A percentile compares a stretch with the other conserved stretches of the same genome.
These are phyloP conservation scores for Ifrita kowaldi DNA, from an alignment of 2,113 vertebrate species.

Conservation along the genomic window DNA sequence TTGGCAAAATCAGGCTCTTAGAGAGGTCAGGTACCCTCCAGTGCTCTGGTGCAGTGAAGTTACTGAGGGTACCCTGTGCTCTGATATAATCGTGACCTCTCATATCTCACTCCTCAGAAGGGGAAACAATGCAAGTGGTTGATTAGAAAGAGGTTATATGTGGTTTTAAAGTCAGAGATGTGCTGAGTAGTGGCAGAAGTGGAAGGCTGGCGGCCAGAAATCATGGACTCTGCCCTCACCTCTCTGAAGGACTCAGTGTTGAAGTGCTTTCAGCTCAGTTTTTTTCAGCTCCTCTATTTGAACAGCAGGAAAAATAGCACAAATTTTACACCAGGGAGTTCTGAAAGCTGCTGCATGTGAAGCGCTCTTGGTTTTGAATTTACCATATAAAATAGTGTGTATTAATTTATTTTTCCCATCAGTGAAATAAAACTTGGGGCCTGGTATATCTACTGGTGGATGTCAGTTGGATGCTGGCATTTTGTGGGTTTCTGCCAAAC, in stretches of 20 bases:
- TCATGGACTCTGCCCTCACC: not conserved
- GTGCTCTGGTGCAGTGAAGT: not conserved
- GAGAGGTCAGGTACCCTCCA: not conserved
- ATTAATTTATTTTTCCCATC: not conserved
- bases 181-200: not conserved
- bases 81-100: accelerated
- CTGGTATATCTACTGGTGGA: not conserved
- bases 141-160: not conserved
- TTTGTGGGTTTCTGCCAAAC: not conserved
- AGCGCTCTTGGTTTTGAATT: not conserved
- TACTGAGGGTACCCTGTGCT: not conserved
- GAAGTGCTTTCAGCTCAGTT: not conserved
- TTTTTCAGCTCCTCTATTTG: not conserved
- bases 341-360: not conserved
- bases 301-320: not conserved
- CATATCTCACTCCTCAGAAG: not conserved
- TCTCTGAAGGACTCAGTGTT: not conserved
- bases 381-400: not conserved
- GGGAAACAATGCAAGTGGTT: not conserved
- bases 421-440: not conserved
- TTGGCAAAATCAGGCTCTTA: not conserved
- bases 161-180: not conserved
- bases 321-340: not conserved
- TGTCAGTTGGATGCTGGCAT: not conserved
- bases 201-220: not conserved